phyloP scores from a whole-genome alignment of 2,888 invertebrate genomes.

The Margaritifera margaritifera region DNA sequence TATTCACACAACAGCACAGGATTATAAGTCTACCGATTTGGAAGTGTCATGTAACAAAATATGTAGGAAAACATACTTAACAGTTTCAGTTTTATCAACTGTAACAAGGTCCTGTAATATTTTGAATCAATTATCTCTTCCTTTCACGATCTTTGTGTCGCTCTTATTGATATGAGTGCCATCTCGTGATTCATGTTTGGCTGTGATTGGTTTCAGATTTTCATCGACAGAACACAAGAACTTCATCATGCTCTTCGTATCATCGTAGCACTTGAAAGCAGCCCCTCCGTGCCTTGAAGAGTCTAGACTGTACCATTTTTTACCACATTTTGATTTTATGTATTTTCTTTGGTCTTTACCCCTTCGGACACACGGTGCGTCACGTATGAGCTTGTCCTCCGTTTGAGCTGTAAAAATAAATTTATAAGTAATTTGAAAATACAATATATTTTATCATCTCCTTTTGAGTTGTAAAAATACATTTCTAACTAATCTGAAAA shows the following conservation, averaged over 20 bases:
- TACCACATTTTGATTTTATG: conserved; percentile 10
- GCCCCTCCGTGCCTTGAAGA: conserved; percentile 7
- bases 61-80: too few relatives aligned
- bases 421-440: too few relatives aligned
- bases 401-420: conserved; percentile 3
- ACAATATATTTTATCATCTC: too few relatives aligned
- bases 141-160: conserved; percentile 5
- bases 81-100: too few relatives aligned
- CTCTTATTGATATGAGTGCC: conserved; percentile 2
- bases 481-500: too few relatives aligned
- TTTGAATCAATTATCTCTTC: too few relatives aligned
- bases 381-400: conserved; percentile 1
- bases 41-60: too few relatives aligned
- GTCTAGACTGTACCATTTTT: conserved; percentile 14
- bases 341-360: background rate
- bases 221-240: conserved; percentile 9
- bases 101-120: too few relatives aligned
- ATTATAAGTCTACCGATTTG: too few relatives aligned
- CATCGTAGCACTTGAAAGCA: conserved; percentile 9
- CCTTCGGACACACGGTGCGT: conserved; percentile 3
- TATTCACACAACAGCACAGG: too few relatives aligned
- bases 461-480: too few relatives aligned
- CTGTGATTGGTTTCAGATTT: conserved; percentile 5
- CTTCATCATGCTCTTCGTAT: background rate
- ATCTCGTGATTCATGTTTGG: conserved; percentile 7